A percentile compares a stretch with the other conserved stretches of the same genome.
Conservation (phyloP, 1,140 invertebrate species). For the Caenorhabditis inopinata region DNA sequence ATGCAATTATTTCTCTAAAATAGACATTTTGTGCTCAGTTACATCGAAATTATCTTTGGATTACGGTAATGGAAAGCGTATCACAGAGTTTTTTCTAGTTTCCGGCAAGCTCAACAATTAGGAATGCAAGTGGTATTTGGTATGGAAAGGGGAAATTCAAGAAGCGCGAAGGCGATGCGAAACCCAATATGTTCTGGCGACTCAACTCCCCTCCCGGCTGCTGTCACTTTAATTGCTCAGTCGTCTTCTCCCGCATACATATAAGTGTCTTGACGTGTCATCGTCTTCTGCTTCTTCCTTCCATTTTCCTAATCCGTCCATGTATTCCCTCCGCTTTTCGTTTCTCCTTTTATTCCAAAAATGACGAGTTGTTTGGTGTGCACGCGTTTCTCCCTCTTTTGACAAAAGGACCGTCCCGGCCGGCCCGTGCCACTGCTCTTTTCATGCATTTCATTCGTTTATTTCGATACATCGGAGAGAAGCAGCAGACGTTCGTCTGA, state of each 20-base stretch:
- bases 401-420: neutral
- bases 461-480: neutral
- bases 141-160: neutral
- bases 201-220: slow-evolving; percentile 12
- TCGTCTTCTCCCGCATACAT: slow-evolving; percentile 20
- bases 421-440: slow-evolving; percentile 7
- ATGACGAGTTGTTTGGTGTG: neutral
- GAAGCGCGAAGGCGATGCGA: slow-evolving; percentile 26
- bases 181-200: slow-evolving; percentile 32
- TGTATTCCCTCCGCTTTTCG: slow-evolving; percentile 13
- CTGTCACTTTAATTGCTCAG: slow-evolving; percentile 25
- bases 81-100: neutral
- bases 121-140: slow-evolving; percentile 10
- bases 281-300: slow-evolving; percentile 20
- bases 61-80: too few species aligned
- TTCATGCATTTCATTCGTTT: neutral
- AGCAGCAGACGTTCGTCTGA: neutral
- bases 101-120: neutral
- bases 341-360: neutral
- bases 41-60: too few species aligned
- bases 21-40: too few species aligned
- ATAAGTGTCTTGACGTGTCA: slow-evolving; percentile 32
- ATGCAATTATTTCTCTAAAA: too few species aligned
- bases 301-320: slow-evolving; percentile 8
- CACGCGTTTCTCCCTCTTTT: neutral